phyloP scores from a whole-genome alignment of 2,113 vertebrate species.

The Thalassoma bifasciatum region DNA sequence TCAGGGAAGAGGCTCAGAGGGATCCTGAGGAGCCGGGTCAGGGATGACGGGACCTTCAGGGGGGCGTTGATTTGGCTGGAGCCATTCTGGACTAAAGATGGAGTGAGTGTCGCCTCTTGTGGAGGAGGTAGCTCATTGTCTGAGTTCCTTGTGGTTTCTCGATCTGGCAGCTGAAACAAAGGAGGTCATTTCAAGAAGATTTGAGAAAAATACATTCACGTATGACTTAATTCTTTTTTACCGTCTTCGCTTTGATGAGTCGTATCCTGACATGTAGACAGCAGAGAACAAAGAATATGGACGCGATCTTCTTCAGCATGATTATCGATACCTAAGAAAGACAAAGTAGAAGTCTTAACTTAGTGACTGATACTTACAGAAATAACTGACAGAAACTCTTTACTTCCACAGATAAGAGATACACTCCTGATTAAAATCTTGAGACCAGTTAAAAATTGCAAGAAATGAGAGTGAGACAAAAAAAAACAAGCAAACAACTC shows the following conservation, averaged over 20 bases:
- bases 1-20: constrained; percentile 21
- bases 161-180: neutral
- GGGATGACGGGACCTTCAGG: neutral
- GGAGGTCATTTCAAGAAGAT: too few species aligned
- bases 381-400: neutral
- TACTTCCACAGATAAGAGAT: too few species aligned
- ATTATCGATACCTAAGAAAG: neutral
- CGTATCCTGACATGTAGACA: constrained; percentile 1
- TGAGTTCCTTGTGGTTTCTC: neutral
- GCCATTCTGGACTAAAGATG: neutral
- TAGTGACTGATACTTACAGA: too few species aligned
- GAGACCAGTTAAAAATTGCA: too few species aligned
- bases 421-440: too few species aligned
- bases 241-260: neutral
- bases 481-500: too few species aligned
- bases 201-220: too few species aligned
- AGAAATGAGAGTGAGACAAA: too few species aligned
- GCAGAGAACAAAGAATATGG: constrained; percentile 4
- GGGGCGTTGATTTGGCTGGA: neutral
- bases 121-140: neutral
- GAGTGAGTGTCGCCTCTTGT: neutral
- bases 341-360: neutral
- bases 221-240: constrained; percentile 10
- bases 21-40: neutral
- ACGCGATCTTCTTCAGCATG: neutral